Evolutionary conservation across 1,140 invertebrate species (phyloP).

Genomic region (Dufourea novaeangliae): DNA sequence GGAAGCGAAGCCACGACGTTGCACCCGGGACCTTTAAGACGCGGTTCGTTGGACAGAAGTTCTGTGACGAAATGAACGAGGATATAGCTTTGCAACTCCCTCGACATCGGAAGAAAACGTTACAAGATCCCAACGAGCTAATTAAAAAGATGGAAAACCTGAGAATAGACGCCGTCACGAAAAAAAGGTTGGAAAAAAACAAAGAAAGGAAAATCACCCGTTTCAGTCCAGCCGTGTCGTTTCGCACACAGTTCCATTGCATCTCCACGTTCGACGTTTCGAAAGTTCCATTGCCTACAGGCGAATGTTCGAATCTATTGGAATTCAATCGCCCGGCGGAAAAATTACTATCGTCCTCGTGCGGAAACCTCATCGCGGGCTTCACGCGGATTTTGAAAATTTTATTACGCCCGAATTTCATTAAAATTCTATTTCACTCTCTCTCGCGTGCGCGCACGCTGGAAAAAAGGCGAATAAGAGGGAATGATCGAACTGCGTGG

Average conservation of each 20-base stretch:
- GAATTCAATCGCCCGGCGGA: neutral
- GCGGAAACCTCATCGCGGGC: neutral
- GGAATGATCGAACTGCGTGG: neutral
- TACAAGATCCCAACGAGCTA: neutral
- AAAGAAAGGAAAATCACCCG: neutral
- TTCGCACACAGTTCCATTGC: neutral
- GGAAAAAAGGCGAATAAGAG: neutral
- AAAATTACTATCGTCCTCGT: neutral
- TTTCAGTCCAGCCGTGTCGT: neutral
- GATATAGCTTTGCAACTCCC: neutral
- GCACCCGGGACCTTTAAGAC: conserved; percentile 9
- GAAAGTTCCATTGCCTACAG: neutral
- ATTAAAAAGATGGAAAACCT: conserved; percentile 14
- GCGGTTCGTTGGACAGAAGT: conserved; percentile 20
- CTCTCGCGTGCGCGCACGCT: neutral
- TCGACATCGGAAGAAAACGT: neutral
- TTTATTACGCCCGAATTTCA: neutral
- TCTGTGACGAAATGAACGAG: conserved; percentile 9
- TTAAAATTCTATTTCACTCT: neutral
- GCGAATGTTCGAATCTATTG: neutral
- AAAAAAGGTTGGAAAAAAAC: neutral
- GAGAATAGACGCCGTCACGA: neutral
- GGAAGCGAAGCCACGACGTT: conserved; percentile 15
- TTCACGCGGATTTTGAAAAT: conserved; percentile 3
- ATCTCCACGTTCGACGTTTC: neutral